Conservation (phyloP, 2,113 vertebrate species). For the Antechinus stuartii region DNA sequence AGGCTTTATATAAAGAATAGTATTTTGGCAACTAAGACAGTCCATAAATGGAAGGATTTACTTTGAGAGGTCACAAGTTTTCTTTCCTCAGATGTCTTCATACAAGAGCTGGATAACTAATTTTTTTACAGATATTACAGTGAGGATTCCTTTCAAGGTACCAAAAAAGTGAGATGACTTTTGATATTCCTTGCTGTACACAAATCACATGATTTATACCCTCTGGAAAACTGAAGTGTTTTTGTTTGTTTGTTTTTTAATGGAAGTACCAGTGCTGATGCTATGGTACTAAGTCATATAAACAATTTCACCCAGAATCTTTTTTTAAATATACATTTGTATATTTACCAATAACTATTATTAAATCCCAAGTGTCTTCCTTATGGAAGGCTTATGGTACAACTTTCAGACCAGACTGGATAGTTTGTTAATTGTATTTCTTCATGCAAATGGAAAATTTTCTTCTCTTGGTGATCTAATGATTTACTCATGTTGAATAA, state of each 20-base stretch:
- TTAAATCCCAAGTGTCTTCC: not conserved
- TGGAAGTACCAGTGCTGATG: not conserved
- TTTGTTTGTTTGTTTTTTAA: not conserved
- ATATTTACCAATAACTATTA: not conserved
- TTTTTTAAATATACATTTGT: not conserved
- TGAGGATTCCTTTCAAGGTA: not conserved
- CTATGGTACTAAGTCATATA: not conserved
- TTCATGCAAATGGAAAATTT: not conserved
- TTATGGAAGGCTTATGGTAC: not conserved
- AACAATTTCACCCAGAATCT: not conserved
- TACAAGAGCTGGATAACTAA: not conserved
- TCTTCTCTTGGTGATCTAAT: not conserved
- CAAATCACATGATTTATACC: not conserved
- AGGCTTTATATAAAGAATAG: not conserved
- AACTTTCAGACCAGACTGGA: not conserved
- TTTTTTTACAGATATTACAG: not conserved
- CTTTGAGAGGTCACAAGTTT: not conserved
- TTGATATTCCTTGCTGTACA: not conserved
- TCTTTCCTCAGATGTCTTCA: not conserved
- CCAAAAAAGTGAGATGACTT: not conserved
- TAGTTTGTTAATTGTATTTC: constrained; percentile 8
- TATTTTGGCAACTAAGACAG: not conserved
- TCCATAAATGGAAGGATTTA: not conserved
- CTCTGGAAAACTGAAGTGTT: not conserved
- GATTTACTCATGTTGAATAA: not conserved